phyloP scores from a whole-genome alignment of 2,888 invertebrate species.

The Papilio demoleus region DNA sequence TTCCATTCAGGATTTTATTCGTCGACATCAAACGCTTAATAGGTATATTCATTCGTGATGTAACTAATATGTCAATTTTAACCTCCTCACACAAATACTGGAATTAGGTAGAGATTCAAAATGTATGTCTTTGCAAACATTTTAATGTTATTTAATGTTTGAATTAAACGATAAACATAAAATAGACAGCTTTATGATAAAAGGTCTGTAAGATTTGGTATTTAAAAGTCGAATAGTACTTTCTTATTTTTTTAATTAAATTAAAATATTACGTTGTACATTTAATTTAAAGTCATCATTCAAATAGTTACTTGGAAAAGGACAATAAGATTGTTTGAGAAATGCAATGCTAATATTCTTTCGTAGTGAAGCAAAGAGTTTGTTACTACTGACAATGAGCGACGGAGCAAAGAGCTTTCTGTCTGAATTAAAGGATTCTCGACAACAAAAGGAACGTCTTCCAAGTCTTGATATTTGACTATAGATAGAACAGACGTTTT shows the following conservation, averaged over 20 bases:
- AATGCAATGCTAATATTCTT: constrained; percentile 6
- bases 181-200: too few species aligned
- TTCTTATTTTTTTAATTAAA: too few species aligned
- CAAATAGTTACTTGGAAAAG: background rate
- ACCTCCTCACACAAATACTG: background rate
- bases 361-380: constrained; percentile 4
- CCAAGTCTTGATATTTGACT: constrained; percentile 37
- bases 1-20: constrained; percentile 51
- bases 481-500: constrained; percentile 9
- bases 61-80: constrained; percentile 38
- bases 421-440: background rate
- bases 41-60: constrained; percentile 49
- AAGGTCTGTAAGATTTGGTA: too few species aligned
- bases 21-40: constrained; percentile 60
- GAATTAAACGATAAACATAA: too few species aligned
- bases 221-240: too few species aligned
- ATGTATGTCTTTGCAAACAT: too few species aligned
- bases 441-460: constrained; percentile 32
- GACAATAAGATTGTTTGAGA: constrained; percentile 5
- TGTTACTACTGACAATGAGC: constrained; percentile 1
- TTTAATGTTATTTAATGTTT: too few species aligned
- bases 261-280: background rate
- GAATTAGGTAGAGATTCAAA: background rate
- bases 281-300: background rate
- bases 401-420: background rate